A percentile compares a stretch with the other conserved stretches of the same genome.
These are phyloP conservation scores for Nomia melanderi DNA, from an alignment of 1,140 invertebrate species.

Conservation along the genomic window DNA sequence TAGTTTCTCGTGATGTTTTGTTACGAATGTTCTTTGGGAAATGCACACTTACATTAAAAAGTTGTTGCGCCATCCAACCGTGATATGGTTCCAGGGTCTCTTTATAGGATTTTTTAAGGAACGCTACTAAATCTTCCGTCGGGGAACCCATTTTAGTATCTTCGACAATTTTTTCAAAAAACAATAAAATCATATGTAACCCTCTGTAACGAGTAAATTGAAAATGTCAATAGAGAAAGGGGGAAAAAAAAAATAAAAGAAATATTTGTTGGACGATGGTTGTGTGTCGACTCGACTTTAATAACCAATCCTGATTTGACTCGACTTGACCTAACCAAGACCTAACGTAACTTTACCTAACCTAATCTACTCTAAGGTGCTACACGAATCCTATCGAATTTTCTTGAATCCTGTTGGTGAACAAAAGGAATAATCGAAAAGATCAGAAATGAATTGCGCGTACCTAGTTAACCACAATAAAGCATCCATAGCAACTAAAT, in stretches of 20 bases:
- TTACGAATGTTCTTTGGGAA: not conserved
- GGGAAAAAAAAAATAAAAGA: not conserved
- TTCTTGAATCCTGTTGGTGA: no score
- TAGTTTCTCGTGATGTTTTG: not conserved
- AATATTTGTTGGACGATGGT: not conserved
- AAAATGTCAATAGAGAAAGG: conserved; percentile 1
- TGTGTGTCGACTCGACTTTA: no score
- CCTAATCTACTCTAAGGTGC: no score
- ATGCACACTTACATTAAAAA: conserved; percentile 82
- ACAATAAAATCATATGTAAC: conserved; percentile 83
- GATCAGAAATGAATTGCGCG: not conserved
- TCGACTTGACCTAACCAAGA: no score
- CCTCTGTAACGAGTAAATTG: conserved; percentile 76
- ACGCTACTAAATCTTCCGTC: conserved; percentile 81
- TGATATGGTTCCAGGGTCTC: conserved; percentile 85
- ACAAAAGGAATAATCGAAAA: no score
- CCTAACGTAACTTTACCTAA: no score
- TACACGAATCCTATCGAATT: no score
- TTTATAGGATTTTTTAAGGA: conserved; percentile 84
- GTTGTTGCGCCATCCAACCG: conserved; percentile 85
- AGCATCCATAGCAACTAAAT: conserved; percentile 82
- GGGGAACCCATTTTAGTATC: conserved; percentile 77
- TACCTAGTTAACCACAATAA: conserved; percentile 87
- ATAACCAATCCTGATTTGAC: no score
- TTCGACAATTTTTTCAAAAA: conserved; percentile 83